Evolutionary conservation across 2,113 vertebrate genomes (phyloP), one percentile per base, ranked within the genome.

Genomic region (Cinclus cinclus): DNA sequence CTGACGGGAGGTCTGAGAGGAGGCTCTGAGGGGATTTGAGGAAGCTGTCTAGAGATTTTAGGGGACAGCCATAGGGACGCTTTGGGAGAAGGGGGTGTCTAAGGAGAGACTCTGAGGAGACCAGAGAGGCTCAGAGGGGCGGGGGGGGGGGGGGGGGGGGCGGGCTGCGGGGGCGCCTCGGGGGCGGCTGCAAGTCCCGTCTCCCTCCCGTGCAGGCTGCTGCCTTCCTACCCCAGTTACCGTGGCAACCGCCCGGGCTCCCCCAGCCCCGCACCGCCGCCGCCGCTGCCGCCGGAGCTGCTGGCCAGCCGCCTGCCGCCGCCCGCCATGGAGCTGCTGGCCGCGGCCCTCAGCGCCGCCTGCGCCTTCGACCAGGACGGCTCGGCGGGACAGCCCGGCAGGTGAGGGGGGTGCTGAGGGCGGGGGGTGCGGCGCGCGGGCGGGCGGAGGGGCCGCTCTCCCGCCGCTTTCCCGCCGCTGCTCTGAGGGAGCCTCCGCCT

Each of bases 311-410:
- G 87, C 69, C 33, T 78, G 75, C 77, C 87, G 49, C 95, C 64
- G 47, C 75, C 78, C 88, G 92, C 91, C 85, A 98, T 98, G 98
- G 98, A 98, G 97, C 96, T 98, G 58, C 95, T 98, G 91, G 98
- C 98, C 59, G 98, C 98, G n/a, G 97, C 98, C 23, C 97, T 97
- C 94, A 97, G 97, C 96, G 97, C 98, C 62, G 97, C 98, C 83
- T 97, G 98, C 95, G 97, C 97, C 25, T 91, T 98, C 87, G 98
- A 98, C 90, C 97, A 97, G 83, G 98, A 98, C 76, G 96, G 97
- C 91, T 94, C 80, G 59, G 63, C 94, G 90, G 96, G 97, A 95
- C 96, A 90, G 49, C 71, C 87, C 56, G 56, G 37, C 97, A 98
- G 98, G 98, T 98, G 95, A 97, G 97, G 28, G 42, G 27, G 24